phyloP scores from a whole-genome alignment of 2,888 invertebrate species.

The Mallateleia sp. region DNA sequence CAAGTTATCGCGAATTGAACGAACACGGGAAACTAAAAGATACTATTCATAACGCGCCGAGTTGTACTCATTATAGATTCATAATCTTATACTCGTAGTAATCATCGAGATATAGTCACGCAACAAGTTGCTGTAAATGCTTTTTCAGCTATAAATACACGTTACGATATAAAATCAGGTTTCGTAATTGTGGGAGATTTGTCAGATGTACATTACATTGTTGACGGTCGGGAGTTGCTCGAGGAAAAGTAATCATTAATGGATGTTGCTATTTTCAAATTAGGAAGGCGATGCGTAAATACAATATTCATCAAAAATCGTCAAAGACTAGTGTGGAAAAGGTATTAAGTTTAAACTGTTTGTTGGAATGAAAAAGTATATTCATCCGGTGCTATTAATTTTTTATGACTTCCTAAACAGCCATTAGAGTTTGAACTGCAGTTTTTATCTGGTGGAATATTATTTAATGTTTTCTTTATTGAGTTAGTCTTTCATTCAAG shows the following conservation, averaged over 20 bases:
- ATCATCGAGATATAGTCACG: conserved; percentile 57
- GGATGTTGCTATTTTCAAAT: no score
- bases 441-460: neutral
- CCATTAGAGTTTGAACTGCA: conserved; percentile 3
- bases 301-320: no score
- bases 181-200: no score
- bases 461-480: conserved; percentile 16
- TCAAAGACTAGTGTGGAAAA: neutral
- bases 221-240: no score
- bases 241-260: no score
- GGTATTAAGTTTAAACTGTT: neutral
- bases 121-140: conserved; percentile 60
- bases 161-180: no score
- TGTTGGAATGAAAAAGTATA: no score
- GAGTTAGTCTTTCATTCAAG: conserved; percentile 1
- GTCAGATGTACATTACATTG: no score
- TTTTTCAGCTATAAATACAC: conserved; percentile 48
- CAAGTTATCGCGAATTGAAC: conserved; percentile 25
- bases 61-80: conserved; percentile 55
- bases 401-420: conserved; percentile 20
- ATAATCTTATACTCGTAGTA: conserved; percentile 51
- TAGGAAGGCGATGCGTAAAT: no score
- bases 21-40: conserved; percentile 36
- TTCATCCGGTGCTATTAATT: conserved; percentile 5
- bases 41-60: conserved; percentile 32